phyloP scores from a whole-genome alignment of 2,797 vertebrate species.

The Natrix natrix region DNA sequence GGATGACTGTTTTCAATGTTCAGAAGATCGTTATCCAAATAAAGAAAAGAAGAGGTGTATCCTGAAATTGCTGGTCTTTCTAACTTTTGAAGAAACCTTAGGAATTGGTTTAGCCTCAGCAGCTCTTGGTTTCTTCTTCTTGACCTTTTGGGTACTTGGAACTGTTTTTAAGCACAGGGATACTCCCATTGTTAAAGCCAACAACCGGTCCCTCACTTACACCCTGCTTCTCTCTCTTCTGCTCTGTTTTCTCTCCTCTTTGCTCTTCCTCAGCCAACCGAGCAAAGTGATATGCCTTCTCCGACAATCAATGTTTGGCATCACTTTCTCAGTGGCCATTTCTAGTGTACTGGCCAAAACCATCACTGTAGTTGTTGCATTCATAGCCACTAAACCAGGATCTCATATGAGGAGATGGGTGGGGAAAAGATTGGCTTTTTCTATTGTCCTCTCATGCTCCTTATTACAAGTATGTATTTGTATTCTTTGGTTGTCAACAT shows the following conservation, averaged over 20 bases:
- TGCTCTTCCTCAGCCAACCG: too few species aligned
- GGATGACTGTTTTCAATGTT: too few species aligned
- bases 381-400: too few species aligned
- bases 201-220: background rate
- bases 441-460: too few species aligned
- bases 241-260: background rate
- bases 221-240: background rate
- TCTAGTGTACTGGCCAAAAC: background rate
- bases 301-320: background rate
- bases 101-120: background rate
- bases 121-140: background rate
- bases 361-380: background rate
- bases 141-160: background rate
- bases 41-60: background rate
- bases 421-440: too few species aligned
- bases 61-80: rapidly evolving
- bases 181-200: background rate
- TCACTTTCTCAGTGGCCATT: background rate
- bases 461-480: too few species aligned
- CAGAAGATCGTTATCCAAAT: background rate
- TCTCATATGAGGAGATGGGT: too few species aligned
- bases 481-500: too few species aligned
- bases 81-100: background rate
- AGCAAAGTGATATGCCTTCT: background rate
- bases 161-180: background rate